Evolutionary conservation across 2,888 invertebrate species (phyloP).

Genomic region (Coremacera marginata): DNA sequence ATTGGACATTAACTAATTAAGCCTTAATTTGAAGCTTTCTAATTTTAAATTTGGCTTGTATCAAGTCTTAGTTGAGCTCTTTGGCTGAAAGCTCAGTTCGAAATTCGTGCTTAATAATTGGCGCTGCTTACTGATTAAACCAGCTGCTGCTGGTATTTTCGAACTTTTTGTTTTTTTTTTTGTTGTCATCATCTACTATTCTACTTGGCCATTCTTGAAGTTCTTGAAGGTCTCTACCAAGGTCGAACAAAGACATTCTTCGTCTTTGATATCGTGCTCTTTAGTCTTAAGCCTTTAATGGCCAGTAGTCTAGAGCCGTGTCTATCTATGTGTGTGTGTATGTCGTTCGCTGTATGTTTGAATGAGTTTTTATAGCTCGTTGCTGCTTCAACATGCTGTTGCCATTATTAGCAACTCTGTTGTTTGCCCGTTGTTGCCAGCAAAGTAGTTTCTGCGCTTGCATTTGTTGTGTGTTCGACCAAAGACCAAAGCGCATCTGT

Average conservation of each 20-base stretch:
- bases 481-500: slow-evolving; percentile 52
- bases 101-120: not conserved
- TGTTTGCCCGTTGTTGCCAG: slow-evolving; percentile 40
- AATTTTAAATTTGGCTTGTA: too few relatives aligned
- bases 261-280: not conserved
- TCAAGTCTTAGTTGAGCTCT: slow-evolving; percentile 4
- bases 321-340: too few relatives aligned
- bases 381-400: not conserved
- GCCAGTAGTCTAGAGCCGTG: too few relatives aligned
- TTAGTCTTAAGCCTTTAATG: not conserved
- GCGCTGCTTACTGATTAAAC: not conserved
- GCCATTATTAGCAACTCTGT: slow-evolving; percentile 29
- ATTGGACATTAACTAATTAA: too few relatives aligned
- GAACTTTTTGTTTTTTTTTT: not conserved
- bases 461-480: not conserved
- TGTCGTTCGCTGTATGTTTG: too few relatives aligned
- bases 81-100: not conserved
- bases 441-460: slow-evolving; percentile 23
- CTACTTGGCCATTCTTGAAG: not conserved
- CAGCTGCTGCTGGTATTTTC: not conserved
- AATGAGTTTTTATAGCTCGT: not conserved
- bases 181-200: not conserved
- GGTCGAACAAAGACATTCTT: slow-evolving; percentile 30
- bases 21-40: too few relatives aligned
- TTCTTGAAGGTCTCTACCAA: slow-evolving; percentile 32